phyloP scores from a whole-genome alignment of 2,113 vertebrate genomes.

The Seriola aureovittata region DNA sequence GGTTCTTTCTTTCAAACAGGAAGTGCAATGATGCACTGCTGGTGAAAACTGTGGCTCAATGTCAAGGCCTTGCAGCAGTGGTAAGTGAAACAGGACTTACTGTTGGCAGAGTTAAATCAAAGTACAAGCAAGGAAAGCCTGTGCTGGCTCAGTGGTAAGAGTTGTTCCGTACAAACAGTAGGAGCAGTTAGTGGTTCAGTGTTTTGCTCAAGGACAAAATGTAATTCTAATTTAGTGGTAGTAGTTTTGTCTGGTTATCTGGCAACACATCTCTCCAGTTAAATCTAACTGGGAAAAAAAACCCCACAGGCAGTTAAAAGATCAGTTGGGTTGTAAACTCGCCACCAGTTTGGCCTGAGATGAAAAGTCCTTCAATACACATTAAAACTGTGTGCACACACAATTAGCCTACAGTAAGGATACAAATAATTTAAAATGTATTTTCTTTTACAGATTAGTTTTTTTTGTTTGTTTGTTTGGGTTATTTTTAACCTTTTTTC shows the following conservation, averaged over 20 bases:
- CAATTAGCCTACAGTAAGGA: background rate
- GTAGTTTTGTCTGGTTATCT: background rate
- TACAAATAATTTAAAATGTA: no score
- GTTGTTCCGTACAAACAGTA: background rate
- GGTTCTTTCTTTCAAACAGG: slow-evolving; percentile 54
- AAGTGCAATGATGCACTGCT: slow-evolving; percentile 36
- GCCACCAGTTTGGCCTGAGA: background rate
- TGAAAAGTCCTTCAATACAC: background rate
- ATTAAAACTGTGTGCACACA: background rate
- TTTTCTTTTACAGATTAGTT: no score
- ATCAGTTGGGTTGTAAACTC: background rate
- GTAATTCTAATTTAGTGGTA: background rate
- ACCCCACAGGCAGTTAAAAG: background rate
- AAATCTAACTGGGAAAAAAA: background rate
- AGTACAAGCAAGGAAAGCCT: background rate
- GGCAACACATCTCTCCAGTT: background rate
- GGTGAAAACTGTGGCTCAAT: slow-evolving; percentile 17
- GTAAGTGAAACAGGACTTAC: slow-evolving; percentile 12
- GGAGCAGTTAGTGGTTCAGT: background rate
- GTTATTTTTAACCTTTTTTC: no score
- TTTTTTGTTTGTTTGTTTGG: no score
- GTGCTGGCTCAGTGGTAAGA: background rate
- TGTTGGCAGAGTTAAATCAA: slow-evolving; percentile 13
- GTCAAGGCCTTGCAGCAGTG: slow-evolving; percentile 14
- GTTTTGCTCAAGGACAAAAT: background rate